These are phyloP conservation scores for Aphodius granarius DNA, from an alignment of 2,888 invertebrate genomes.

Conservation along the genomic window DNA sequence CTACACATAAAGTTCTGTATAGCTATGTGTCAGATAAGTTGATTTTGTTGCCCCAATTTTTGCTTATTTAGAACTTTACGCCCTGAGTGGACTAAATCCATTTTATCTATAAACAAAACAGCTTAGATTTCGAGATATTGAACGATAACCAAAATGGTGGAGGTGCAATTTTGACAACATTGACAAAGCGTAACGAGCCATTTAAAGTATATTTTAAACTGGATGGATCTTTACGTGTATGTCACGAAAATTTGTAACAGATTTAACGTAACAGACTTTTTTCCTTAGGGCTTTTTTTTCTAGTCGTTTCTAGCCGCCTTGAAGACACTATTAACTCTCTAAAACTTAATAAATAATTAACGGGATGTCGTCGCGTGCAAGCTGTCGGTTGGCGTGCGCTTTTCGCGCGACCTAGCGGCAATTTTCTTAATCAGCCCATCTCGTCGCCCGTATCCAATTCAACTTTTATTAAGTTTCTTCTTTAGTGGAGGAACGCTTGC, in stretches of 20 bases:
- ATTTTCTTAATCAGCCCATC: background rate
- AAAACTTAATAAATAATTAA: background rate
- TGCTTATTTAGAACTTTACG: background rate
- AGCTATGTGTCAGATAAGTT: no score
- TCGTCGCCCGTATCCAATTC: background rate
- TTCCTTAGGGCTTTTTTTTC: no score
- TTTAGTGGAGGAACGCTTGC: background rate
- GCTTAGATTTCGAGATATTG: background rate
- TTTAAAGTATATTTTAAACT: no score
- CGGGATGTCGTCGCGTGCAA: background rate
- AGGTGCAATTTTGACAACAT: no score
- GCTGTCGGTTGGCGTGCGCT: background rate
- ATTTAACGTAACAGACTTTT: no score
- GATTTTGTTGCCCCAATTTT: no score
- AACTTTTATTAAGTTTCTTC: background rate
- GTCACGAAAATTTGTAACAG: no score
- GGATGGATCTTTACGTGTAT: no score
- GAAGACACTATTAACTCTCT: background rate
- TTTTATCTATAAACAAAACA: background rate
- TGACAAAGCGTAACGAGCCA: no score
- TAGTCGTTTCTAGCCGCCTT: background rate
- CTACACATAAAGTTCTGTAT: no score
- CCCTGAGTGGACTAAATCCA: background rate
- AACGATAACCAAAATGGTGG: background rate
- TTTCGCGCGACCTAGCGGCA: background rate